Percentiles rank a stretch among this genome's conserved stretches.
Conservation (phyloP, 2,888 invertebrate species). For the Lamellibrachia satsuma region DNA sequence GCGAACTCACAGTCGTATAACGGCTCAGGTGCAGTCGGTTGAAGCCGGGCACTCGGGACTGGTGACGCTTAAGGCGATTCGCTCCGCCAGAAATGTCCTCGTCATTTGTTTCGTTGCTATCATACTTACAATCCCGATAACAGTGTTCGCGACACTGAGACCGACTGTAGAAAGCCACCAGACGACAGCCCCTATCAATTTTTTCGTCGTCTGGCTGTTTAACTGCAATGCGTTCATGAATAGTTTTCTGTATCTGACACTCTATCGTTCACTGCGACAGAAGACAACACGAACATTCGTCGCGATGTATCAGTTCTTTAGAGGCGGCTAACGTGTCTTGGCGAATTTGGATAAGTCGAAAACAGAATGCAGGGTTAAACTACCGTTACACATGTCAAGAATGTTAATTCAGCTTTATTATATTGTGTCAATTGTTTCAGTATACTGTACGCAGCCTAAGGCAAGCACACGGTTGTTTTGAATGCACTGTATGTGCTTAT, state of each 20-base stretch:
- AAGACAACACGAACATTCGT: neutral
- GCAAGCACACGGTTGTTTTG: too few relatives aligned
- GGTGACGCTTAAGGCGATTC: neutral
- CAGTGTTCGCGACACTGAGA: neutral
- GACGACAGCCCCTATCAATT: neutral
- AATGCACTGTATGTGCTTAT: too few relatives aligned
- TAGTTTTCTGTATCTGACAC: neutral
- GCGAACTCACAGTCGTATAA: neutral
- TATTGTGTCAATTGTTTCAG: too few relatives aligned
- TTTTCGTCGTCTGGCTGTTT: neutral
- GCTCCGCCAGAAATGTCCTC: neutral
- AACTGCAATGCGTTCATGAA: neutral
- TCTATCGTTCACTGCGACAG: neutral
- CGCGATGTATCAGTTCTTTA: neutral
- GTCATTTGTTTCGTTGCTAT: neutral
- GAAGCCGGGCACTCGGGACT: neutral
- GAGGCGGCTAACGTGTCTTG: neutral
- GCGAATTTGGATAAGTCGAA: too few relatives aligned
- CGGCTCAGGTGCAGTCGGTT: neutral
- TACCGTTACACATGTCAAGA: too few relatives aligned
- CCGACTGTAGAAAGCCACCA: neutral
- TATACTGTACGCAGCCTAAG: too few relatives aligned
- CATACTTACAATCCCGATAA: neutral
- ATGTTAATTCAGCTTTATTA: too few relatives aligned
- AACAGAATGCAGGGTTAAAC: too few relatives aligned